Evolutionary conservation across 2,113 vertebrate genomes (phyloP), one percentile per base, ranked within the genome.

Genomic region (Leptobrachium leishanense): DNA sequence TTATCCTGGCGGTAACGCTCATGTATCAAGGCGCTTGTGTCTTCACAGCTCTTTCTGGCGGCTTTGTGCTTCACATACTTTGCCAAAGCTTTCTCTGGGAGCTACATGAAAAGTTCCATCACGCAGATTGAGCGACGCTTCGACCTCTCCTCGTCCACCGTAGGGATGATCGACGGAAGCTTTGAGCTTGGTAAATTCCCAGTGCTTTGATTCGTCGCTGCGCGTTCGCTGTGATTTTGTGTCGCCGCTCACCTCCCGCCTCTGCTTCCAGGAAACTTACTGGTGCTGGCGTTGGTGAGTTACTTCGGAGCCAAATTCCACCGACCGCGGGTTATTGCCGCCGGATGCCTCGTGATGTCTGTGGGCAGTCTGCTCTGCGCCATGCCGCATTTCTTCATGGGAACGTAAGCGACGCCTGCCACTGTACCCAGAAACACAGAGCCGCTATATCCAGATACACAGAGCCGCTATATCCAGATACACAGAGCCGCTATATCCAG

Each of bases 351-450:
- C 0, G 43, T 93, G 4, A 98, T 98, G 96, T 89, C 94, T 2
- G 3, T 88, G 8, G 97, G 96, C 20, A 85, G 93, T 13, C 81
- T 95, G 76, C 80, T 98, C 44, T 92, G 91, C 1, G 95, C 94
- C 0, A 86, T 97, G 79, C 96, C 96, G 13, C 96, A 99, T 82
- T 98, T 99, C 89, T 95, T 98, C 90, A 99, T 98, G 95, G 96
- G 94, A 84, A 89, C 91, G 97, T 98, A 93, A 92, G 93, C 92
- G 70, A 46, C 12, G 9, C 11, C 43, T 50, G n/a, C 1, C 11
- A 68, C 42, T 5, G 9, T 31, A 2, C 39, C 46, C 4, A 50
- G 4, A 13, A 12, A 11, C 11, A 59, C 55, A 13, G 15, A n/a
- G 55, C 5, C 55, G 15, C 15, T 31, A 11, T 59, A n/a, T 59